Conservation (phyloP, 2,113 vertebrate genomes). For the Platanista minor region DNA sequence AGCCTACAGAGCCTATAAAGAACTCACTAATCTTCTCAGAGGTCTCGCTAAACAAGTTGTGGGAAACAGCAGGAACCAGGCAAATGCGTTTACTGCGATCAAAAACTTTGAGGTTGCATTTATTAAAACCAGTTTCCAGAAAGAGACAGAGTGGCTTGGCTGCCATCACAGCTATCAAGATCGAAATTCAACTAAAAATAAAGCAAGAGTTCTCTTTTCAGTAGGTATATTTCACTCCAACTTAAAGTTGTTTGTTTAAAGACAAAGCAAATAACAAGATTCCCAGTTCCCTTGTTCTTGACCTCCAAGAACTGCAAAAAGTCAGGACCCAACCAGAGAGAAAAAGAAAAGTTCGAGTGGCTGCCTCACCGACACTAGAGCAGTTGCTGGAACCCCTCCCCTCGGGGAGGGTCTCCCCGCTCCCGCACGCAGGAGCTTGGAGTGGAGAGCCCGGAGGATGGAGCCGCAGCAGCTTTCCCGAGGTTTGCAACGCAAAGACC, state of each 20-base stretch:
- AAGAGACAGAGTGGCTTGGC: background rate
- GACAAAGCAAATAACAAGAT: background rate
- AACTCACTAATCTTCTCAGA: background rate
- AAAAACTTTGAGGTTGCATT: background rate
- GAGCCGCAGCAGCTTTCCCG: background rate
- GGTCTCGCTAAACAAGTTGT: background rate
- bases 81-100: background rate
- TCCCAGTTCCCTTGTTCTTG: background rate
- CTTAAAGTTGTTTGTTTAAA: background rate
- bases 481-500: background rate
- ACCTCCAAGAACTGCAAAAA: background rate
- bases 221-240: background rate
- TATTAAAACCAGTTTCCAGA: background rate
- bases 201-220: background rate
- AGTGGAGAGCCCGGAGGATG: rapidly evolving
- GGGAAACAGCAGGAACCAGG: background rate
- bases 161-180: background rate
- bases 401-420: background rate
- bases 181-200: background rate
- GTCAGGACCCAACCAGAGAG: background rate
- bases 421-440: background rate
- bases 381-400: background rate
- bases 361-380: background rate
- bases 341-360: slow-evolving; percentile 12
- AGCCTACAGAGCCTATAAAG: background rate